Evolutionary conservation across 2,797 vertebrate genomes (phyloP).

Genomic region (Apogon talboti): DNA sequence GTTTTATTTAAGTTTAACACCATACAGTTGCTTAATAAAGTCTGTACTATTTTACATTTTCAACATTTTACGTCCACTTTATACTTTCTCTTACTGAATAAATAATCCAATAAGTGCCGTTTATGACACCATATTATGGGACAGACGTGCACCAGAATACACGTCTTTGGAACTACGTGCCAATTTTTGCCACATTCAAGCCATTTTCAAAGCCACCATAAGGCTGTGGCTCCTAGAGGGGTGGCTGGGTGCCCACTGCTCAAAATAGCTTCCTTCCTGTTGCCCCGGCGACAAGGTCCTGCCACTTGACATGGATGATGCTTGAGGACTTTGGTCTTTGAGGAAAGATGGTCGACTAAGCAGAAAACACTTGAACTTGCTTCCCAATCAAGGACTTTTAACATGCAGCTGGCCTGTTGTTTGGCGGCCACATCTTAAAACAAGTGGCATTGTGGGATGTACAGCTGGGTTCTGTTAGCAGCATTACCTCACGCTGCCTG

Average conservation of each 20-base stretch:
- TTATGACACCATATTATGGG: slow-evolving; percentile 17
- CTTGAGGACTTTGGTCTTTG: slow-evolving; percentile 64
- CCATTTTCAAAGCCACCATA: slow-evolving; percentile 36
- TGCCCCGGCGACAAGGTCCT: slow-evolving; percentile 81
- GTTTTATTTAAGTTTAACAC: slow-evolving; percentile 1
- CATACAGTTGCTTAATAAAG: background rate
- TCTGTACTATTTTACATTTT: slow-evolving; percentile 6
- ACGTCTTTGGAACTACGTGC: slow-evolving; percentile 22
- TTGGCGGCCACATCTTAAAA: slow-evolving; percentile 24
- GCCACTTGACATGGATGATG: slow-evolving; percentile 69
- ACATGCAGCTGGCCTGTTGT: slow-evolving; percentile 64
- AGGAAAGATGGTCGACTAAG: slow-evolving; percentile 56
- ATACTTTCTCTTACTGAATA: background rate
- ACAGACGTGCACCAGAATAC: slow-evolving; percentile 21
- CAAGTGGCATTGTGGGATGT: slow-evolving; percentile 39
- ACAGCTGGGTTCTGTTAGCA: slow-evolving; percentile 46
- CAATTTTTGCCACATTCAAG: slow-evolving; percentile 39
- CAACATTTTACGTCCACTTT: slow-evolving; percentile 2
- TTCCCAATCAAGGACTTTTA: slow-evolving; percentile 52
- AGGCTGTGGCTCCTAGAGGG: slow-evolving; percentile 58
- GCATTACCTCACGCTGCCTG: slow-evolving; percentile 9
- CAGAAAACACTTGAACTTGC: slow-evolving; percentile 65
- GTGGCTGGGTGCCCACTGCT: slow-evolving; percentile 71
- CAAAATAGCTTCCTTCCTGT: slow-evolving; percentile 84
- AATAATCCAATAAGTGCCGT: slow-evolving; percentile 10